Conservation (phyloP, 2,113 vertebrate genomes). For the Salminus brasiliensis region DNA sequence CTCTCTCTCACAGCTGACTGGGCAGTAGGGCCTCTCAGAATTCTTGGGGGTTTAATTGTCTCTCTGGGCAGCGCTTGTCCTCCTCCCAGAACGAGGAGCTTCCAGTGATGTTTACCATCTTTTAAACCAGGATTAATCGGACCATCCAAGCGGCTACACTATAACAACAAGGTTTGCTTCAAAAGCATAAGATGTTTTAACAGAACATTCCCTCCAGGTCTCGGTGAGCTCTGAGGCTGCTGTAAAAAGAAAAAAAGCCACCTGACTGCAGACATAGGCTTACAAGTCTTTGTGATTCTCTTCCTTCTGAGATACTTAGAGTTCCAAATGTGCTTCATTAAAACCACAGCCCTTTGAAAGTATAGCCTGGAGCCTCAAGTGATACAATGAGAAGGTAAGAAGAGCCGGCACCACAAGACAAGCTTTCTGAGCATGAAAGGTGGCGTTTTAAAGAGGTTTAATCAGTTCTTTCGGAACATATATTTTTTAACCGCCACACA, state of each 20-base stretch:
- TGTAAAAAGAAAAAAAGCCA: conserved; percentile 39
- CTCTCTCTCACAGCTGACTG: conserved; percentile 11
- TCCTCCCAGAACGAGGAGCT: conserved; percentile 8
- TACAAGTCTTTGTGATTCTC: conserved; percentile 17
- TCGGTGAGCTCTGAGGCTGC: not conserved
- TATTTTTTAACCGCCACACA: conserved; percentile 11
- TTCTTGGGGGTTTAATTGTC: not conserved
- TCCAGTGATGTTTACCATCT: conserved; percentile 26
- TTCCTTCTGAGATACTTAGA: conserved; percentile 15
- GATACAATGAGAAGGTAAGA: conserved; percentile 47
- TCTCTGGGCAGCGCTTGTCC: conserved; percentile 21
- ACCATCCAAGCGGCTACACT: not conserved
- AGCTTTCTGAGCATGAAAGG: conserved; percentile 39
- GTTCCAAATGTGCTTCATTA: conserved; percentile 62
- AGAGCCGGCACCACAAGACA: conserved; percentile 25
- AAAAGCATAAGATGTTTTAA: conserved; percentile 50
- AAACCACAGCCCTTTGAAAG: conserved; percentile 60
- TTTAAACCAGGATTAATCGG: conserved; percentile 24
- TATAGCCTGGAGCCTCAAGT: conserved; percentile 59
- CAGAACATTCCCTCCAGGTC: conserved; percentile 39
- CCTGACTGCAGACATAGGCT: conserved; percentile 15
- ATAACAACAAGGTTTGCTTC: not conserved
- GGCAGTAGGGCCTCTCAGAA: conserved; percentile 11
- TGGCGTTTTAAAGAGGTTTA: not conserved
- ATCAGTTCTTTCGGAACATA: conserved; percentile 29